These are phyloP conservation scores for Drepanosiphum platanoidis DNA, from an alignment of 2,888 invertebrate genomes.

Conservation along the genomic window DNA sequence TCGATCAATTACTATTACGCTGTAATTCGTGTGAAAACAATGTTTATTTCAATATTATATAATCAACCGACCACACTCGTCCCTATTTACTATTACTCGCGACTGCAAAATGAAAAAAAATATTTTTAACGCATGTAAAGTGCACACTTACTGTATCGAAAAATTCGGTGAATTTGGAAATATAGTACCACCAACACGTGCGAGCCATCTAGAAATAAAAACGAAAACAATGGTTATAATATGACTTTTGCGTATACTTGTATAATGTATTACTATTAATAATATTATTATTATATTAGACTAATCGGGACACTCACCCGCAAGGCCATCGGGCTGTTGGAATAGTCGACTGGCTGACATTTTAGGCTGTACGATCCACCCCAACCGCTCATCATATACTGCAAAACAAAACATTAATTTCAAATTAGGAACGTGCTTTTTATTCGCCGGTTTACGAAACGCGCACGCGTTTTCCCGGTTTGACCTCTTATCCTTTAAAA, in stretches of 20 bases:
- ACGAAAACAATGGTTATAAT: neutral
- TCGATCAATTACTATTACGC: neutral
- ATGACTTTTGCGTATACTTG: too few relatives aligned
- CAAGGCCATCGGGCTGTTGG: slow-evolving; percentile 69
- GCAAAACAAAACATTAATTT: slow-evolving; percentile 63
- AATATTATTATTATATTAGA: neutral
- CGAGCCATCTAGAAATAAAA: slow-evolving; percentile 79
- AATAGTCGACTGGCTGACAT: slow-evolving; percentile 73
- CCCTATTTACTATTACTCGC: neutral
- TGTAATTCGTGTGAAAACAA: neutral
- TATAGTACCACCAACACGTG: slow-evolving; percentile 96
- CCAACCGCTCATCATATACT: slow-evolving; percentile 70
- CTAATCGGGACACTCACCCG: slow-evolving; percentile 68
- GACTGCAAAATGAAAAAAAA: neutral
- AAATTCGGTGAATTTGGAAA: slow-evolving; percentile 96
- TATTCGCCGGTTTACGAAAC: neutral
- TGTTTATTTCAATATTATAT: neutral
- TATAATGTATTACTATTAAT: too few relatives aligned
- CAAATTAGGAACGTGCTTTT: neutral
- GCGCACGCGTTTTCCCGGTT: neutral
- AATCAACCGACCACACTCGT: neutral
- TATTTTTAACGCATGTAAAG: neutral
- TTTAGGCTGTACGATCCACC: slow-evolving; percentile 70
- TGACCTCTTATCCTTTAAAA: neutral
- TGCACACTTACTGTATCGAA: slow-evolving; percentile 83